Evolutionary conservation across 2,888 invertebrate genomes (phyloP).

Genomic region (Drosophila antonietae): DNA sequence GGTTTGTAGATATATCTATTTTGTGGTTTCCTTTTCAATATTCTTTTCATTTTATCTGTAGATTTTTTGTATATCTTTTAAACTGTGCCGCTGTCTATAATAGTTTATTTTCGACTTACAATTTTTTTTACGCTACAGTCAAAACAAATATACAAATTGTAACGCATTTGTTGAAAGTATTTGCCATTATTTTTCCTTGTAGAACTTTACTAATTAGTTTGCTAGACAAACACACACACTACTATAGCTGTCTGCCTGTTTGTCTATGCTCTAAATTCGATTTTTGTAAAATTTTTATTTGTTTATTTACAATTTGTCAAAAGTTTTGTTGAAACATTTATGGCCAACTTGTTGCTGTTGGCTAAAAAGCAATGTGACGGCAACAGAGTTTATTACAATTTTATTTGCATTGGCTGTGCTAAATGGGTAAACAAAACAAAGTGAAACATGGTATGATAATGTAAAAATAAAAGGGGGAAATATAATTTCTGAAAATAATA

Average conservation of each 20-base stretch:
- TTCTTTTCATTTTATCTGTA: not conserved
- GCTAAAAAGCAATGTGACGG: conserved; percentile 7
- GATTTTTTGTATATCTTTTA: conserved; percentile 7
- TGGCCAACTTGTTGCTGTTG: conserved; percentile 19
- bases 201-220: conserved; percentile 51
- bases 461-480: not conserved
- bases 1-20: conserved; percentile 8
- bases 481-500: not conserved
- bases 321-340: conserved; percentile 38
- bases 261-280: conserved; percentile 32
- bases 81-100: conserved; percentile 13
- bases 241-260: conserved; percentile 18
- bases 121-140: conserved; percentile 25
- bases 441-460: not conserved
- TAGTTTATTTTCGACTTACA: conserved; percentile 12
- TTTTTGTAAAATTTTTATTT: conserved; percentile 48
- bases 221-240: conserved; percentile 10
- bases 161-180: conserved; percentile 48
- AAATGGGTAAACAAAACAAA: conserved; percentile 9
- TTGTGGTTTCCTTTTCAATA: not conserved
- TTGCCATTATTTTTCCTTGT: conserved; percentile 14
- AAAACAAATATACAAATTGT: conserved; percentile 65
- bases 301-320: conserved; percentile 75
- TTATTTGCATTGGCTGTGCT: conserved; percentile 21
- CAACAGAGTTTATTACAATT: conserved; percentile 12